phyloP scores from a whole-genome alignment of 2,797 vertebrate species.

The Poeciliopsis presidionis region DNA sequence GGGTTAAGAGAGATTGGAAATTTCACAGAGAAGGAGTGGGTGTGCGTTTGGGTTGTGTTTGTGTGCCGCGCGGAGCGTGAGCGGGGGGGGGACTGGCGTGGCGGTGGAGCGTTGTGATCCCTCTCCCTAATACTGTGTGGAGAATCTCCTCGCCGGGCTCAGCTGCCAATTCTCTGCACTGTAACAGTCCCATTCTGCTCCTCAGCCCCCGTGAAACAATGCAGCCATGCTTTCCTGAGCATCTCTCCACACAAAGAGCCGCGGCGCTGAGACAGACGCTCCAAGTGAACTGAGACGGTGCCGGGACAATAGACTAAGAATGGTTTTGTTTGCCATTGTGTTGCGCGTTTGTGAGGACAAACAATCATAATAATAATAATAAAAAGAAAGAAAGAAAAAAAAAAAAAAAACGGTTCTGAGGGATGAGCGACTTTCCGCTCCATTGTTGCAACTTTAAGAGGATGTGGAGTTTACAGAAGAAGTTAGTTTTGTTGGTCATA shows the following conservation, averaged over 20 bases:
- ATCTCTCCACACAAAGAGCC: conserved; percentile 76
- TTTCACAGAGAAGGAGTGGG: conserved; percentile 76
- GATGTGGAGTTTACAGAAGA: conserved; percentile 49
- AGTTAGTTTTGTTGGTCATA: conserved; percentile 20
- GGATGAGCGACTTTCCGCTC: conserved; percentile 59
- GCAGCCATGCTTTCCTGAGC: conserved; percentile 58
- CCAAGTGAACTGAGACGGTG: conserved; percentile 70
- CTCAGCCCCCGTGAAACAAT: conserved; percentile 74
- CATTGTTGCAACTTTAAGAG: conserved; percentile 67
- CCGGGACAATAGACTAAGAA: conserved; percentile 70
- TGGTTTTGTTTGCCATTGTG: conserved; percentile 74
- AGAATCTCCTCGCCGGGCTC: conserved; percentile 77
- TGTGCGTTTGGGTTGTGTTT: conserved; percentile 25
- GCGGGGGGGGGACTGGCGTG: conserved; percentile 37
- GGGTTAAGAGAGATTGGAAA: conserved; percentile 80
- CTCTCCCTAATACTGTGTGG: conserved; percentile 76
- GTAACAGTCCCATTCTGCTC: conserved; percentile 76
- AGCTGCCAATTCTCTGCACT: conserved; percentile 75
- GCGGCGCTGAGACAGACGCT: conserved; percentile 71
- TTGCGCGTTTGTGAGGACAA: conserved; percentile 60
- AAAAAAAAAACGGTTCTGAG: conserved; percentile 41
- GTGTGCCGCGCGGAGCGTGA: conserved; percentile 28
- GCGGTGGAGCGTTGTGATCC: conserved; percentile 67
- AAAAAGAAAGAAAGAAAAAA: too few species aligned
- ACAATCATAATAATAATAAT: conserved; percentile 60